A percentile compares a stretch with the other conserved stretches of the same genome.
Conservation (phyloP, 2,888 invertebrate species). For the Lasiommata megera region DNA sequence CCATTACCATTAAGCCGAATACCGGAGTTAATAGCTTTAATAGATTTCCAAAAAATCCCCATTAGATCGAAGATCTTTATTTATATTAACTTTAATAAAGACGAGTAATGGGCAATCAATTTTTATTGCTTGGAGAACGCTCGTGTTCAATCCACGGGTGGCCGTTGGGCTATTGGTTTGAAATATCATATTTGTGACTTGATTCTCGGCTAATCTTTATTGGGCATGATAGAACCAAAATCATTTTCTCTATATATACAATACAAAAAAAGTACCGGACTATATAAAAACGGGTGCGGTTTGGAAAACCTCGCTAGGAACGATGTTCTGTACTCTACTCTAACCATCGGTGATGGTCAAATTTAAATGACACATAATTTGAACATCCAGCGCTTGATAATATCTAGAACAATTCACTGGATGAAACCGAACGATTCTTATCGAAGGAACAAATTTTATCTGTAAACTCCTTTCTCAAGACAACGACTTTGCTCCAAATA, state of each 20-base stretch:
- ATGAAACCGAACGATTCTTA: no score
- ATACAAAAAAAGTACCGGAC: no score
- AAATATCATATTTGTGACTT: constrained; percentile 11
- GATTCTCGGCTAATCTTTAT: neutral
- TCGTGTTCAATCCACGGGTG: constrained; percentile 59
- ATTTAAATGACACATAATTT: no score
- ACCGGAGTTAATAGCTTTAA: constrained; percentile 43
- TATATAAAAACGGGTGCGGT: no score
- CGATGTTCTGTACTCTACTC: no score
- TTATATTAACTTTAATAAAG: constrained; percentile 33
- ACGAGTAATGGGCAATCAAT: constrained; percentile 52
- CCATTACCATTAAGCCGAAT: constrained; percentile 39
- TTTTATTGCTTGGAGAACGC: constrained; percentile 58
- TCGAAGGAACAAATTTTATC: no score
- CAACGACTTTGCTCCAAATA: no score
- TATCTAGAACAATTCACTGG: no score
- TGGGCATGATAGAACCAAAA: neutral
- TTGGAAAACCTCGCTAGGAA: no score
- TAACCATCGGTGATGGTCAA: no score
- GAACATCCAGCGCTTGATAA: no score
- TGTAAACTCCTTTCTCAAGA: no score
- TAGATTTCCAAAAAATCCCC: constrained; percentile 35
- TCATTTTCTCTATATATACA: neutral
- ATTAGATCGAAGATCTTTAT: constrained; percentile 38
- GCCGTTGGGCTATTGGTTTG: constrained; percentile 33